These are phyloP conservation scores for Pangasius mekongensis DNA, from an alignment of 2,797 vertebrate genomes.

Conservation along the genomic window DNA sequence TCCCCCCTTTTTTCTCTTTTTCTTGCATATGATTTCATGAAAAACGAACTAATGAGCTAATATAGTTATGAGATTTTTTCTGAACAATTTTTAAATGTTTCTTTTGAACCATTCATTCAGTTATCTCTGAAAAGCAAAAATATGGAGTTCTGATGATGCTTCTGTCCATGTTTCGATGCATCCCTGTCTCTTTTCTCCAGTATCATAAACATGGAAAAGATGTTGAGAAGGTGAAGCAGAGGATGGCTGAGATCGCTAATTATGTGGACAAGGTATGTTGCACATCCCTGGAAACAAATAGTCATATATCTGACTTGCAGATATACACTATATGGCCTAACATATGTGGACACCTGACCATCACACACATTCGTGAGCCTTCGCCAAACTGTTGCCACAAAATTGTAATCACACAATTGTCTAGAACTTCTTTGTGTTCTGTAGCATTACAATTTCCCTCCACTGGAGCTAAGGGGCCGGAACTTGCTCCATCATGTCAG, in stretches of 20 bases:
- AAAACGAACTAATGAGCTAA: not conserved
- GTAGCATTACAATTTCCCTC: not conserved
- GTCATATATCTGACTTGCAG: constrained; percentile 30
- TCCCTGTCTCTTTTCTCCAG: constrained; percentile 66
- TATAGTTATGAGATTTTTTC: not conserved
- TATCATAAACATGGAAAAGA: constrained; percentile 99
- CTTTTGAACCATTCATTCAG: not conserved
- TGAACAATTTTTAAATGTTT: not conserved
- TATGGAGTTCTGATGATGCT: not conserved
- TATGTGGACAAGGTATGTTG: constrained; percentile 94
- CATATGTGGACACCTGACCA: not conserved
- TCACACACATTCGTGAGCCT: not conserved
- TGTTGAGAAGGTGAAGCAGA: constrained; percentile 94
- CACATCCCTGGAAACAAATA: constrained; percentile 32
- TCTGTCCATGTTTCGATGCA: not conserved
- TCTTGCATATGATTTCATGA: not conserved
- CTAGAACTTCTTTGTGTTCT: not conserved
- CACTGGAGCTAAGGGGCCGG: not conserved
- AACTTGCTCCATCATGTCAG: not conserved
- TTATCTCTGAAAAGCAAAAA: not conserved
- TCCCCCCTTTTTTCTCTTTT: not conserved
- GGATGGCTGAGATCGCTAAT: constrained; percentile 97
- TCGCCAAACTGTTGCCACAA: not conserved
- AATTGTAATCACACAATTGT: not conserved
- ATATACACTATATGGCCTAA: constrained; percentile 11